phyloP scores from a whole-genome alignment of 2,888 invertebrate species.

The Pyrrhia umbra region DNA sequence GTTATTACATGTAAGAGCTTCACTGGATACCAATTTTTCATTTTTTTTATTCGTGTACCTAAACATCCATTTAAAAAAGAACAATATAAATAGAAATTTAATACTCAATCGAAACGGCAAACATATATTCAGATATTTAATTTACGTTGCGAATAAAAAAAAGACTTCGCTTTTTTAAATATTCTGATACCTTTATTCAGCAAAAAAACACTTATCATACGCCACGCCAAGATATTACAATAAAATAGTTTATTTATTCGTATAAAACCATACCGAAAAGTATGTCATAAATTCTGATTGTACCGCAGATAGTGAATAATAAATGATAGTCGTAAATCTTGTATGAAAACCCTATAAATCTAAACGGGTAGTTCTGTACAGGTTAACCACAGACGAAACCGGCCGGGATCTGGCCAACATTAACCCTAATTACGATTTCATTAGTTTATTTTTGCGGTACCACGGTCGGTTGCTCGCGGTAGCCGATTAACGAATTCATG shows the following conservation, averaged over 20 bases:
- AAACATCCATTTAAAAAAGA: too few species aligned
- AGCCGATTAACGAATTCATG: slow-evolving; percentile 43
- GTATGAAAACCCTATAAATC: slow-evolving; percentile 88
- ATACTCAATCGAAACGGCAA: not conserved
- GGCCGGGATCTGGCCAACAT: slow-evolving; percentile 50
- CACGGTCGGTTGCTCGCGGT: slow-evolving; percentile 17
- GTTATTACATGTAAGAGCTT: too few species aligned
- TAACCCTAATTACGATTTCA: slow-evolving; percentile 63
- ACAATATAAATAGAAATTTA: not conserved
- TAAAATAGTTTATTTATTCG: slow-evolving; percentile 79
- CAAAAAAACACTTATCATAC: slow-evolving; percentile 59
- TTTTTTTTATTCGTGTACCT: too few species aligned
- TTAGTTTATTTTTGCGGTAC: slow-evolving; percentile 56
- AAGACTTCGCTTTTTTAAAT: slow-evolving; percentile 47
- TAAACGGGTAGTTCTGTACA: slow-evolving; percentile 79
- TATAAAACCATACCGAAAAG: slow-evolving; percentile 82
- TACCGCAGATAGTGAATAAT: slow-evolving; percentile 87
- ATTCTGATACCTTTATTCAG: slow-evolving; percentile 45
- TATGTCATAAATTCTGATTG: slow-evolving; percentile 87
- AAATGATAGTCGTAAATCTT: slow-evolving; percentile 87
- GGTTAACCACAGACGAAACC: slow-evolving; percentile 71
- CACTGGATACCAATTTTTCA: too few species aligned
- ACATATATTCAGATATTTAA: slow-evolving; percentile 25
- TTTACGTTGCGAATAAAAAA: slow-evolving; percentile 7
- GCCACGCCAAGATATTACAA: slow-evolving; percentile 64